Percentiles rank a stretch among this genome's conserved stretches.
Evolutionary conservation across 2,113 vertebrate genomes (phyloP).

Genomic region (Illadopsis cleaveri): DNA sequence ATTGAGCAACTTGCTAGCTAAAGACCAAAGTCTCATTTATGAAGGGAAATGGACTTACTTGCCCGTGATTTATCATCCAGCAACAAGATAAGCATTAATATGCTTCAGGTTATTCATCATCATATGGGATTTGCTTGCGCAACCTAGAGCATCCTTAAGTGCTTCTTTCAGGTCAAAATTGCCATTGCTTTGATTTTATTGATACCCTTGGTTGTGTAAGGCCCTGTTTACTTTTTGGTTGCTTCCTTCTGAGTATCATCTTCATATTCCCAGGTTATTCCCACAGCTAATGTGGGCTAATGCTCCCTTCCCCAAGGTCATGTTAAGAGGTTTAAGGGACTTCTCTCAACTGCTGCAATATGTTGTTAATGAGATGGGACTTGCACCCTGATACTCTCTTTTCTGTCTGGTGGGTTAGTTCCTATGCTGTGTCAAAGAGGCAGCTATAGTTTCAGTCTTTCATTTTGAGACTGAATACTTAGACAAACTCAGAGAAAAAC

Average conservation of each 20-base stretch:
- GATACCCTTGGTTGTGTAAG: neutral
- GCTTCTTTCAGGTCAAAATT: neutral
- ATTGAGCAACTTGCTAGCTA: neutral
- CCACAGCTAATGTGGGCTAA: neutral
- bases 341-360: neutral
- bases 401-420: neutral
- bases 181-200: neutral
- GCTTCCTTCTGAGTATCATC: neutral
- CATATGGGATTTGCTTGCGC: neutral
- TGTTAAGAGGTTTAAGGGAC: neutral
- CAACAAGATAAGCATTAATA: neutral
- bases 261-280: neutral
- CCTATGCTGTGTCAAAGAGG: neutral
- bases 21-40: neutral
- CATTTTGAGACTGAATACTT: neutral
- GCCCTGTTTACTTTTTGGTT: neutral
- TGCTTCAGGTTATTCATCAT: neutral
- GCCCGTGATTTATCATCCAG: neutral
- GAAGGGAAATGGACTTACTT: neutral
- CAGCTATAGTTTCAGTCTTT: neutral
- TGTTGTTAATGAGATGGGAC: neutral
- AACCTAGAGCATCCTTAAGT: neutral
- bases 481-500: neutral
- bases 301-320: neutral
- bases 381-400: neutral